These are phyloP conservation scores for Papilio polyxenes DNA, from an alignment of 1,140 invertebrate species.

Conservation along the genomic window DNA sequence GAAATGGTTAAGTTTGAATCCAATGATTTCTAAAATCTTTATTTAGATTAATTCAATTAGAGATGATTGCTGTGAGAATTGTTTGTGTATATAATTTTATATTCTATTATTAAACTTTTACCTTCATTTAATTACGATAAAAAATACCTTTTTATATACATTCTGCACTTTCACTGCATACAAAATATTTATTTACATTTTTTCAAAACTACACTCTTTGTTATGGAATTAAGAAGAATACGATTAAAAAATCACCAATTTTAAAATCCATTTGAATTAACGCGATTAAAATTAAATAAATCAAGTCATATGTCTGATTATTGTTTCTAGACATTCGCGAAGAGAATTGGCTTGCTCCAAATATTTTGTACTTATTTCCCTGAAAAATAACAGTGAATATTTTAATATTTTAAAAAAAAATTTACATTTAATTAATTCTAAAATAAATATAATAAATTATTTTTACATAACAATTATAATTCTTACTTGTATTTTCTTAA, in stretches of 20 bases:
- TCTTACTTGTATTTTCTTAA: slow-evolving; percentile 51
- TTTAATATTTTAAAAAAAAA: too few species aligned
- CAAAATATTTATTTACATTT: too few species aligned
- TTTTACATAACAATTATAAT: neutral
- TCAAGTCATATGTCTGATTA: slow-evolving; percentile 41
- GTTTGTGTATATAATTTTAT: neutral
- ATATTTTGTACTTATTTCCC: slow-evolving; percentile 46
- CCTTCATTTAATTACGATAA: neutral
- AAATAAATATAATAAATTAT: too few species aligned
- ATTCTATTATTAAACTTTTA: neutral
- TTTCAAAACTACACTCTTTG: neutral
- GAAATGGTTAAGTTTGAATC: too few species aligned
- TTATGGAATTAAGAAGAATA: neutral
- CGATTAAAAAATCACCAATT: neutral
- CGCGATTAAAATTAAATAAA: neutral
- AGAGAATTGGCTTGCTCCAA: slow-evolving; percentile 47
- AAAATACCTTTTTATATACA: neutral
- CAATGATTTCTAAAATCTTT: too few species aligned
- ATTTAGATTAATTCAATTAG: too few species aligned
- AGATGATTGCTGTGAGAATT: too few species aligned
- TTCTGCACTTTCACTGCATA: too few species aligned
- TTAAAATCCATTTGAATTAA: neutral
- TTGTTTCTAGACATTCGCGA: slow-evolving; percentile 43
- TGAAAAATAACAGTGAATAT: slow-evolving; percentile 48
- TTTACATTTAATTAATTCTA: too few species aligned